Evolutionary conservation across 2,113 vertebrate genomes (phyloP).

Genomic region (Pycnonotus jocosus): DNA sequence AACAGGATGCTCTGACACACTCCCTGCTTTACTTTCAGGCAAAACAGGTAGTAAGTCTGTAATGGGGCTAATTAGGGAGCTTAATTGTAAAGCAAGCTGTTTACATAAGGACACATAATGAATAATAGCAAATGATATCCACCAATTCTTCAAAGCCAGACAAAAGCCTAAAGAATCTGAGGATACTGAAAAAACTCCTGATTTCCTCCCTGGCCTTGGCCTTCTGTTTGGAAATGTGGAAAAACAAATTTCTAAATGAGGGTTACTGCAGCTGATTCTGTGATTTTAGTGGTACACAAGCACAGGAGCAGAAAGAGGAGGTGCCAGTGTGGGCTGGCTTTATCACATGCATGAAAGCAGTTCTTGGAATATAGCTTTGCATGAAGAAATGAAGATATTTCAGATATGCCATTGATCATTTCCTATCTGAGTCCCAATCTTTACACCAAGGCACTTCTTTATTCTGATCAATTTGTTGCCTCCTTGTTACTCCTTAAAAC

Average conservation of each 20-base stretch:
- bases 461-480: neutral
- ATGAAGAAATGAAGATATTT: neutral
- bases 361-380: neutral
- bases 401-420: neutral
- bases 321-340: neutral
- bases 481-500: neutral
- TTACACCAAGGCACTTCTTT: neutral
- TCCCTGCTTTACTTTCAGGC: neutral
- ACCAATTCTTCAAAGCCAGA: neutral
- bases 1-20: neutral
- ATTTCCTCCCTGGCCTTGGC: neutral
- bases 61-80: neutral
- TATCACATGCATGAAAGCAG: neutral
- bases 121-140: neutral
- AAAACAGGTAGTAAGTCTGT: neutral
- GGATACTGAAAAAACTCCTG: neutral
- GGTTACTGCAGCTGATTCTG: neutral
- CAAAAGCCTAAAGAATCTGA: neutral
- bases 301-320: neutral
- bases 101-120: neutral
- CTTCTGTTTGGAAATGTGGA: neutral
- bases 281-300: neutral
- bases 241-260: neutral
- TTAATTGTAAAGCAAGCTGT: neutral
- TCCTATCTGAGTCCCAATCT: neutral